These are phyloP conservation scores for Cetonia aurata DNA, from an alignment of 2,888 invertebrate genomes.

Conservation along the genomic window DNA sequence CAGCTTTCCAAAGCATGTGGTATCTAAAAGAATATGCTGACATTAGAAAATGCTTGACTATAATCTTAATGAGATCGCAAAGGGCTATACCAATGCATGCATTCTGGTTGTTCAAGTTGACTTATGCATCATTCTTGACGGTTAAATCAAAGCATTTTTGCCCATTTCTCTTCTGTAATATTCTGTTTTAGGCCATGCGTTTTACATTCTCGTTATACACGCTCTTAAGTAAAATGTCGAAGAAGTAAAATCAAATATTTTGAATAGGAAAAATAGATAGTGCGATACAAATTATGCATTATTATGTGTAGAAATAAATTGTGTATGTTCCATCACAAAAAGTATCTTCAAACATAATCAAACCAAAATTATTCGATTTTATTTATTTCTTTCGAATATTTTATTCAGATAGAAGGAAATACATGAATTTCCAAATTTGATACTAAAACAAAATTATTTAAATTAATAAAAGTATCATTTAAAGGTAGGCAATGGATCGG, in stretches of 20 bases:
- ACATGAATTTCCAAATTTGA: too few relatives aligned
- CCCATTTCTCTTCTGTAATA: constrained; percentile 7
- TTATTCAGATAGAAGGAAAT: too few relatives aligned
- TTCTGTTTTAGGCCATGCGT: constrained; percentile 46
- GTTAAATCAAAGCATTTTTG: constrained; percentile 22
- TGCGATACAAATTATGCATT: too few relatives aligned
- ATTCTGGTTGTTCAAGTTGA: constrained; percentile 48
- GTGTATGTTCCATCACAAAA: too few relatives aligned
- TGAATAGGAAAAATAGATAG: neutral
- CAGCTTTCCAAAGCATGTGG: constrained; percentile 44
- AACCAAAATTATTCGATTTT: too few relatives aligned
- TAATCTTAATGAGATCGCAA: constrained; percentile 46
- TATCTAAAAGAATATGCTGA: constrained; percentile 38
- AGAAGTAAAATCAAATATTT: constrained; percentile 1
- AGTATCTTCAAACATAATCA: too few relatives aligned
- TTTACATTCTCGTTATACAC: constrained; percentile 51
- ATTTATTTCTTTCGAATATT: too few relatives aligned
- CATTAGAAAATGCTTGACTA: constrained; percentile 44
- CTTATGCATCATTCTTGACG: constrained; percentile 49
- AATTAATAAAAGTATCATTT: too few relatives aligned
- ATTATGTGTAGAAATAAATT: too few relatives aligned
- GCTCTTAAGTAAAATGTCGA: constrained; percentile 39
- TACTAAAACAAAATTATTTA: too few relatives aligned
- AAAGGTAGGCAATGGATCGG: too few relatives aligned
- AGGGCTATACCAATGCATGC: constrained; percentile 45